Conservation (phyloP, 53 echinoderm and acorn worm genomes). For the Antedon mediterranea region DNA sequence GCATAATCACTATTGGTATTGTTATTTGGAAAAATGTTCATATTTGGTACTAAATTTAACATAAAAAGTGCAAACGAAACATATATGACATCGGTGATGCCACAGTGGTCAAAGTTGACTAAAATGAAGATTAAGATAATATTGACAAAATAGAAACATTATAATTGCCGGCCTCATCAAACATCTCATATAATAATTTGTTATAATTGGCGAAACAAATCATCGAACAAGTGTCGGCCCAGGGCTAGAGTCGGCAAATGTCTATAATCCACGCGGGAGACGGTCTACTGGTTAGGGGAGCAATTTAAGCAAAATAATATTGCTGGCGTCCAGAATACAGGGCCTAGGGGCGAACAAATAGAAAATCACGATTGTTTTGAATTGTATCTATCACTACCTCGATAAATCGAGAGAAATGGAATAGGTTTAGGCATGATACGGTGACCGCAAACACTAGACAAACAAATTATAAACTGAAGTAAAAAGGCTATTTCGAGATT, state of each 20-base stretch:
- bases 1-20: too few species aligned
- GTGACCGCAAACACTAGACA: too few species aligned
- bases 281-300: neutral
- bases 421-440: too few species aligned
- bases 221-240: neutral
- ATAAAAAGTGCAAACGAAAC: neutral
- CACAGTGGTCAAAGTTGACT: neutral
- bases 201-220: constrained; percentile 1
- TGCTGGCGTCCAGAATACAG: neutral
- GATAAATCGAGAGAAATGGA: too few species aligned
- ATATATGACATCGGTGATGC: neutral
- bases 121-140: neutral
- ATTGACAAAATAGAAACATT: neutral
- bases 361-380: neutral
- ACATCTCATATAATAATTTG: neutral
- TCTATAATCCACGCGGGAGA: neutral
- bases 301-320: neutral
- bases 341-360: neutral
- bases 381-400: neutral
- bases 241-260: neutral
- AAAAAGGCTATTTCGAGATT: too few species aligned
- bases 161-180: neutral
- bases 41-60: too few species aligned
- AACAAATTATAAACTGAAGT: too few species aligned
- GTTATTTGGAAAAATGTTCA: too few species aligned